These are phyloP conservation scores for Cephus pygmeus DNA, from an alignment of 2,888 invertebrate genomes.

Conservation along the genomic window DNA sequence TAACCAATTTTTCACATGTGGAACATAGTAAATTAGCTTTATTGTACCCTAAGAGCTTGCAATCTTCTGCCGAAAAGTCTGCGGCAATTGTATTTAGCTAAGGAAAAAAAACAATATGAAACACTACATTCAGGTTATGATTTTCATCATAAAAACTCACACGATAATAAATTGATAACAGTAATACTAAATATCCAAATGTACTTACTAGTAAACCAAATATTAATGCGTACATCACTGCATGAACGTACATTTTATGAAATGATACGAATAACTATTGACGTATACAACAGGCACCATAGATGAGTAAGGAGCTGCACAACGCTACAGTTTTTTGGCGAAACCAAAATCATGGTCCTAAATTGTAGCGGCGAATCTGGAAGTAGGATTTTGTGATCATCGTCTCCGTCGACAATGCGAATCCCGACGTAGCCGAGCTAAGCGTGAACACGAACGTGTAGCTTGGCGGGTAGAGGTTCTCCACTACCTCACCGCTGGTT, in stretches of 20 bases:
- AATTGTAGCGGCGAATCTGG: too few relatives aligned
- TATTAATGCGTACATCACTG: neutral
- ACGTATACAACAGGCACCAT: neutral
- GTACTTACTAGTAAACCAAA: neutral
- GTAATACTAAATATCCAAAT: neutral
- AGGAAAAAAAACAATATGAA: conserved; percentile 16
- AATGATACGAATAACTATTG: neutral
- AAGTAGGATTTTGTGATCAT: too few relatives aligned
- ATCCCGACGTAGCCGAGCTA: too few relatives aligned
- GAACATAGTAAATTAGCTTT: conserved; percentile 88
- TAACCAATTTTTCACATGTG: conserved; percentile 85
- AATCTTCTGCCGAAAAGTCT: conserved; percentile 83
- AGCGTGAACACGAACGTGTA: too few relatives aligned
- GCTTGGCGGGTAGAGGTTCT: too few relatives aligned
- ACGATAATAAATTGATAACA: neutral
- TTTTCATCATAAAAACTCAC: neutral
- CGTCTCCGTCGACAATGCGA: too few relatives aligned
- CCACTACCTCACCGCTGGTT: too few relatives aligned
- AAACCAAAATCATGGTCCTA: too few relatives aligned
- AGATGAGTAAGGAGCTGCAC: too few relatives aligned
- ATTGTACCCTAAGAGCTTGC: conserved; percentile 85
- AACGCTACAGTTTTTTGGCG: too few relatives aligned
- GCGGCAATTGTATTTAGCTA: conserved; percentile 48
- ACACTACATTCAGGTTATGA: neutral
- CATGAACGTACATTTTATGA: neutral